A percentile compares a stretch with the other conserved stretches of the same genome.
These are phyloP conservation scores for Anas capensis DNA, from an alignment of 2,797 vertebrate species.

Conservation along the genomic window DNA sequence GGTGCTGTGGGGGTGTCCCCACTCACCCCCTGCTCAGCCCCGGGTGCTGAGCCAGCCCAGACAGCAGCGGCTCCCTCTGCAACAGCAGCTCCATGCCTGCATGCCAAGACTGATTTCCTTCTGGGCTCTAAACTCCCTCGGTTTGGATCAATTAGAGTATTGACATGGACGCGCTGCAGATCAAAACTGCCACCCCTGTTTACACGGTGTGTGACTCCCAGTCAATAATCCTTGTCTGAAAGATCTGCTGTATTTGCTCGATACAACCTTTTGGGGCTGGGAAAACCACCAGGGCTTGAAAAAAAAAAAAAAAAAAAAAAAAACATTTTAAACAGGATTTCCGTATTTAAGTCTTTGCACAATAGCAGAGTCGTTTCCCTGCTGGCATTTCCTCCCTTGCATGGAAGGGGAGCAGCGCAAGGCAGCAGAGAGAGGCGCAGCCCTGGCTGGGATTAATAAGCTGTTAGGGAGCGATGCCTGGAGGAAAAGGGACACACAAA, in stretches of 20 bases:
- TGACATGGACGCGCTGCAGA: not conserved
- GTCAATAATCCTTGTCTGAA: conserved; percentile 43
- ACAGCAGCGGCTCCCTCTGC: fast-evolving
- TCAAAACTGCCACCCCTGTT: conserved; percentile 55
- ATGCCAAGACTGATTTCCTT: fast-evolving
- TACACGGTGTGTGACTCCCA: not conserved
- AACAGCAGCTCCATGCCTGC: not conserved
- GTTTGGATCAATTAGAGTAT: not conserved
- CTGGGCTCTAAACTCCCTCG: not conserved
- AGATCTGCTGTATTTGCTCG: conserved; percentile 23
- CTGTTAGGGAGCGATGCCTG: fast-evolving
- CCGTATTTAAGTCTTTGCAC: not conserved
- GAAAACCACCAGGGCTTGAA: conserved; percentile 11
- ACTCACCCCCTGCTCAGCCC: fast-evolving
- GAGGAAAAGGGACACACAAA: fast-evolving
- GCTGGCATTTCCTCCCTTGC: not conserved
- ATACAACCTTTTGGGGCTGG: conserved; percentile 27
- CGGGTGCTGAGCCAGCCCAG: fast-evolving
- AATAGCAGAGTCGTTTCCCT: not conserved
- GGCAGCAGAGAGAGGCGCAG: fast-evolving
- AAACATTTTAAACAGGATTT: not conserved
- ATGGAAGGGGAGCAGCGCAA: not conserved
- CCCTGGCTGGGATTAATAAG: not conserved
- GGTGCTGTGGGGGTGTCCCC: fast-evolving
- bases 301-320: not conserved